Base-by-base conservation (phyloP, 1,140 invertebrate species). In the Drosophila persimilis region DNA sequence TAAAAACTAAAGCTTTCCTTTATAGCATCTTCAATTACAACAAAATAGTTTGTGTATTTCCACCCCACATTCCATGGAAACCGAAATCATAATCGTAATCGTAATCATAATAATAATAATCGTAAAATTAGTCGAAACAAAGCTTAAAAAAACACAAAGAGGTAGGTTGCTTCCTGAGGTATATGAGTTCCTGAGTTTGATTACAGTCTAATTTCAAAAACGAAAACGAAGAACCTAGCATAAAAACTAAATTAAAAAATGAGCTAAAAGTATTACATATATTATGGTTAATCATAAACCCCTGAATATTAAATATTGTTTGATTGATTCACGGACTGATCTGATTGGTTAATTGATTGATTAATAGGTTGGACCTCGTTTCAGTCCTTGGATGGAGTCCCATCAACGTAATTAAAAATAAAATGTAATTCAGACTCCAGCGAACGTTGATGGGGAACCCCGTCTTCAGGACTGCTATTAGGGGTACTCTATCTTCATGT, bases 391-490 rank as follows among this genome's bases (percentile, higher is more conserved):
- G 15, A 17, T n/a, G 31, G 3, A 8, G 15, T 11, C 44, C 46
- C 61, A 26, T 17, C 81, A 89, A 85, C 80, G 85, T 89, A 88
- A 79, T 88, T 88, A 88, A 89, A 89, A 89, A 89, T 85, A 85
- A 89, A 85, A 89, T 89, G 85, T 89, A 89, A 89, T 89, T 89
- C 85, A 89, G 85, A 89, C 85, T 89, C 85, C 85, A 85, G 80
- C 71, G 80, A 89, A 89, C 85, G 85, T 73, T 77, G 59, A 39
- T 8, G 45, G 50, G 50, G 24, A 0, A 11, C 2, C 44, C 39
- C 46, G 20, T 1, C 8, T 13, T 2, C 1, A 3, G 24, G 24
- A 22, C 29, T 22, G 57, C 41, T 50, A n/a, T 13, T 59, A 20
- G 35, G 55, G 22, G 35, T 15, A 24, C 22, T 56, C 41, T 51